A percentile compares a stretch with the other conserved stretches of the same genome.
These are phyloP conservation scores for Drosophila micromelanica DNA, from an alignment of 1,140 invertebrate genomes.

Conservation along the genomic window DNA sequence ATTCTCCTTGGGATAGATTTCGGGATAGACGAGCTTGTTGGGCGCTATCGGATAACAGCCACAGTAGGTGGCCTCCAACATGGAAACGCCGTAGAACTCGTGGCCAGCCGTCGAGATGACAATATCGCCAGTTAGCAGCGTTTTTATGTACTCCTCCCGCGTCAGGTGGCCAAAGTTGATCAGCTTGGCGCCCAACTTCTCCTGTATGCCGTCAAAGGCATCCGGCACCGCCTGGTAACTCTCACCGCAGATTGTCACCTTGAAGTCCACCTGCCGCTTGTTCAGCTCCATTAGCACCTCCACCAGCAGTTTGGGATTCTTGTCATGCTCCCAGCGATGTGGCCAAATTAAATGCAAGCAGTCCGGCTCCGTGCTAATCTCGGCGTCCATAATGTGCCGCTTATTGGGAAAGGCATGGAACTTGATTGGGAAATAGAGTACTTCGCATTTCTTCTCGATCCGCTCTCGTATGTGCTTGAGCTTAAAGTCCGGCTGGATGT, in stretches of 20 bases:
- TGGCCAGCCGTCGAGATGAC: constrained; percentile 90
- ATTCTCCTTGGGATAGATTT: constrained; percentile 88
- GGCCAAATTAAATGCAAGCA: constrained; percentile 90
- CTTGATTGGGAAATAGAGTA: constrained; percentile 88
- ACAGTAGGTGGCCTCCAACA: constrained; percentile 89
- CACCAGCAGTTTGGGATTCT: constrained; percentile 89
- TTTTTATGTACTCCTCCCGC: constrained; percentile 87
- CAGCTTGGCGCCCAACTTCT: constrained; percentile 86
- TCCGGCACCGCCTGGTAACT: constrained; percentile 84
- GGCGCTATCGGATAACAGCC: constrained; percentile 90
- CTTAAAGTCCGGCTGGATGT: constrained; percentile 88
- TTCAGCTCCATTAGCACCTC: constrained; percentile 86
- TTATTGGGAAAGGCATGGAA: constrained; percentile 82
- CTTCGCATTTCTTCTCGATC: constrained; percentile 87
- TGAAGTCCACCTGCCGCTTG: constrained; percentile 86
- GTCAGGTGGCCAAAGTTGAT: constrained; percentile 87
- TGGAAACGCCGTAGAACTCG: constrained; percentile 91
- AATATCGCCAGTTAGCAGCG: constrained; percentile 87
- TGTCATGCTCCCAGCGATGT: constrained; percentile 93
- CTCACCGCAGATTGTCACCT: constrained; percentile 86
- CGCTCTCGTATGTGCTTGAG: constrained; percentile 86
- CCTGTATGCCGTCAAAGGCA: constrained; percentile 86
- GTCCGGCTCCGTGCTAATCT: constrained; percentile 47
- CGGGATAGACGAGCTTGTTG: constrained; percentile 90
- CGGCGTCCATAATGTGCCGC: constrained; percentile 42